Base-by-base conservation (phyloP, 2,888 invertebrate genomes). In the Strigamia transsilvanica region DNA sequence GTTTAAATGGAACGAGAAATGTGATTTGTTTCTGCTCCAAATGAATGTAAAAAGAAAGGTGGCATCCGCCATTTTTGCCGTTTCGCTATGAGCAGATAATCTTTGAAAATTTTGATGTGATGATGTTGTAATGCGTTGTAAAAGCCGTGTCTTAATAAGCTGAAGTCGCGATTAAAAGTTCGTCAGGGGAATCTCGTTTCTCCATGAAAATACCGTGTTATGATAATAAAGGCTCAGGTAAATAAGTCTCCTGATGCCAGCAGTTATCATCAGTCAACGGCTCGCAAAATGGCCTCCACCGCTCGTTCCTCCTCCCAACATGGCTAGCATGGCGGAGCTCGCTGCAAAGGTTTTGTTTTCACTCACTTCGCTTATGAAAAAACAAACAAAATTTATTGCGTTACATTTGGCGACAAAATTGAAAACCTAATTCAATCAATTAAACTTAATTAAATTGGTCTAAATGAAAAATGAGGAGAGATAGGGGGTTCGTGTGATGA, bases 91-190 rank as follows among this genome's bases (percentile, higher is more conserved):
- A 73, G 73, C 73, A 73, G 73, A 73, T 73, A 73, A 73, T 73
- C 73, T 73, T 73, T 73, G 73, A 73, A 73, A 73, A 73, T 73
- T 73, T 73, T 73, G 73, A 73, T 73, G 73, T 73, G 73, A 73
- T 73, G 73, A 73, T 73, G 73, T 27, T 32, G 73, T 73, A 73
- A 73, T 73, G 73, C 32, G 73, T 73, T 73, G 73, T 73, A 73
- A 73, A 73, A 73, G 73, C 73, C 73, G 73, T 73, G 73, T 73
- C 73, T 73, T 73, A 73, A 73, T 73, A 73, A 73, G 73, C 73
- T 27, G 73, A 73, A 73, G 73, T 73, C 73, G 73, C 73, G 73
- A 73, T 73, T 73, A 73, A 73, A 73, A 73, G 73, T 73, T 73
- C 73, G 73, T 73, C 73, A 73, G 73, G 73, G 73, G 73, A 73